Base-by-base conservation (phyloP, 2,797 vertebrate species). In the Poecile montanus region DNA sequence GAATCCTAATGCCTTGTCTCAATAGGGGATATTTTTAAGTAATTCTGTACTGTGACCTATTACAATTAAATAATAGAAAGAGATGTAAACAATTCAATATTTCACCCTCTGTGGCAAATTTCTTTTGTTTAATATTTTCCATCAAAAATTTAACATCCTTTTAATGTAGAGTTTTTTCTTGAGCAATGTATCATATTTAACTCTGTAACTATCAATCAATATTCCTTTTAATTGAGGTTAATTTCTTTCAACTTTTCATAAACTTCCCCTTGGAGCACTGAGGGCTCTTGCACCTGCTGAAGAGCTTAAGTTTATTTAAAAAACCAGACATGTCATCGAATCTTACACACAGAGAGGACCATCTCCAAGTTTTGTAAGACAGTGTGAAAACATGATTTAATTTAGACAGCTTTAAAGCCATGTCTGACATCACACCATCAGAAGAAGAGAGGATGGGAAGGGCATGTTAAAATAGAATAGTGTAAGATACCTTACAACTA, bases 141-240 rank as follows among this genome's bases (percentile, higher is more conserved):
- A 85, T 97, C 76, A 81, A 73, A 97, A 97, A 85, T 96, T 96
- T 97, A 97, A 97, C 96, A 97, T 96, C 97, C 78, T 97, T 98
- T 98, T 97, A 97, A 97, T 96, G 96, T 91, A 94, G 34, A 62
- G 6, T 20, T 94, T 97, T 97, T 97, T 97, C 96, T 89, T 93
- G 45, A 94, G 92, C 70, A 86, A 97, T 97, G 57, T 57, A 97
- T 97, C 96, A 96, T 96, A 96, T 96, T 98, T 97, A 97, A 96
- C 88, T 96, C 92, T 87, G 76, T 68, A 97, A 93, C 93, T 91
- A 97, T 97, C 96, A 95, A 97, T 97, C 97, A 98, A 91, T 96
- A 96, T 96, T 97, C 85, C 65, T 89, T 97, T 97, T 97, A 98
- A 98, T 96, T 98, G 97, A 98, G 97, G 97, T 97, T 98, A 98